Base-by-base conservation (phyloP, 2,113 vertebrate genomes). In the Polyodon spathula region DNA sequence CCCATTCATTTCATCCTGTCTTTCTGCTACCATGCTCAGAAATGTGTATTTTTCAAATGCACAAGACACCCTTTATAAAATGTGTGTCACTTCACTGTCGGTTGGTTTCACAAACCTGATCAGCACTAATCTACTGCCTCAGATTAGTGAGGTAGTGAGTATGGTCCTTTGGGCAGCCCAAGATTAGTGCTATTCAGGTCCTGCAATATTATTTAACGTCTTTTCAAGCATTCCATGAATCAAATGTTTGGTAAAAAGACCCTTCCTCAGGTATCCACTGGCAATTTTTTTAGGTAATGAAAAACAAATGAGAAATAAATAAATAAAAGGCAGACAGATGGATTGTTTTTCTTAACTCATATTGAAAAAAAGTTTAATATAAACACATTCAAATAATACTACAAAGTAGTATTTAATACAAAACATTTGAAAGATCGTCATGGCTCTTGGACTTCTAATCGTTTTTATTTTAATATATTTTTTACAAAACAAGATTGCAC, bases 401-500 rank as follows among this genome's bases (percentile, higher is more conserved):
- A 81, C 86, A 85, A 63, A 76, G 77, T 66, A 78, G 70, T 71
- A 83, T 61, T 69, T 71, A 73, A 78, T 76, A 87, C 79, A 87
- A 88, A 86, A 67, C 75, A 90, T 76, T 81, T 82, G 82, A 79
- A 84, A 76, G 78, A 81, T 69, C 68, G 73, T 64, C 64, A 75
- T 27, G 27, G 73, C 78, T 86, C 83, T 90, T 90, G 88, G 85
- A 89, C 74, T 89, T 85, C 86, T 92, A 89, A 88, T 88, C 90
- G 94, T 88, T 89, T 72, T 74, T 69, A 90, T 93, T 84, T 86
- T 86, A 83, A 86, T 63, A 62, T 65, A 66, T 37, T 58, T 56
- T 88, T 88, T 84, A 89, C 83, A 90, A 91, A 91, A 56, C 73
- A 73, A 86, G 84, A 93, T 93, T 93, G 90, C 90, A 94, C 90